Percentiles rank a stretch among this genome's conserved stretches.
phyloP scores from a whole-genome alignment of 2,113 vertebrate genomes.

The Charina bottae region DNA sequence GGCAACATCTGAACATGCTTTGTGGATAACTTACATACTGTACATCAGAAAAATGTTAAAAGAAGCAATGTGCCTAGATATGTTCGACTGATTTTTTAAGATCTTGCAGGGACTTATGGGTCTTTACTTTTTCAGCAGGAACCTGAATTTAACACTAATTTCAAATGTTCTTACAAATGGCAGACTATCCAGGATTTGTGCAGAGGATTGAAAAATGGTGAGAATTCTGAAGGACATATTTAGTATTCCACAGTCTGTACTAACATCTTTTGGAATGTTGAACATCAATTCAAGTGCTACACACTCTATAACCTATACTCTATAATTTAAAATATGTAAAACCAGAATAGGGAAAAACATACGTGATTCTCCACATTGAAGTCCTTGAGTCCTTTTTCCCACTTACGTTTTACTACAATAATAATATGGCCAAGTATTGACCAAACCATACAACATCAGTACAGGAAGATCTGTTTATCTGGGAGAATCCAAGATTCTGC shows the following conservation, averaged over 20 bases:
- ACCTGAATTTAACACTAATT: background rate
- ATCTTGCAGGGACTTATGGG: background rate
- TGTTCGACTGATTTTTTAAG: background rate
- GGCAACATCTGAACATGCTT: background rate
- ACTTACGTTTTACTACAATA: background rate
- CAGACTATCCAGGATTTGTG: background rate
- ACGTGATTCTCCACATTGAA: background rate
- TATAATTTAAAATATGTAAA: background rate
- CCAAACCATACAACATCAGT: background rate
- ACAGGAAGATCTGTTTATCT: no score
- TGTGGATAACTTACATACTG: background rate
- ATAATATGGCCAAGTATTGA: background rate
- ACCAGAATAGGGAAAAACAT: background rate
- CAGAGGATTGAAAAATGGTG: background rate
- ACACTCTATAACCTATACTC: background rate
- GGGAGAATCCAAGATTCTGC: no score
- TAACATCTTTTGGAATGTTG: background rate
- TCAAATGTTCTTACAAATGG: background rate
- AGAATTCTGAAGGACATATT: background rate
- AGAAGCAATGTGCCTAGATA: background rate
- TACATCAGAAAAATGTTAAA: background rate
- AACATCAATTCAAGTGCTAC: background rate
- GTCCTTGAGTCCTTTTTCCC: background rate
- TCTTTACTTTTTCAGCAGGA: background rate
- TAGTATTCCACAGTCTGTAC: background rate